Conservation (phyloP, 2,888 invertebrate genomes). For the Monopis laevigella region DNA sequence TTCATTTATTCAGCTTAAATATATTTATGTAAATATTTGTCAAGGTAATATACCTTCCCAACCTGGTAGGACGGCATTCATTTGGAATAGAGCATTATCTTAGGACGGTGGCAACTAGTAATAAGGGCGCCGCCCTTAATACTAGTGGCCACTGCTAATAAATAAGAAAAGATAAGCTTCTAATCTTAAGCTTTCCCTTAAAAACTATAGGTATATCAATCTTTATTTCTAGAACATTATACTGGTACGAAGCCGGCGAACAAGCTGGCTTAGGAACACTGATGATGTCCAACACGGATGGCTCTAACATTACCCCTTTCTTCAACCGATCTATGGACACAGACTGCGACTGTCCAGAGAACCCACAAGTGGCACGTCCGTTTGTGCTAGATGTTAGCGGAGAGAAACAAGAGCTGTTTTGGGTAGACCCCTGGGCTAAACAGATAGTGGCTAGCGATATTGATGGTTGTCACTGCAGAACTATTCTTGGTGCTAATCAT, state of each 20-base stretch:
- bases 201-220: too few relatives aligned
- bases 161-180: too few relatives aligned
- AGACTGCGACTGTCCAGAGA: conserved; percentile 73
- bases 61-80: too few relatives aligned
- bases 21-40: too few relatives aligned
- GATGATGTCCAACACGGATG: conserved; percentile 71
- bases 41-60: too few relatives aligned
- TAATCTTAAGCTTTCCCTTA: too few relatives aligned
- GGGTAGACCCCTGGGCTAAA: conserved; percentile 70
- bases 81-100: too few relatives aligned
- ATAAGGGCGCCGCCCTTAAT: too few relatives aligned
- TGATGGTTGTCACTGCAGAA: conserved; percentile 72
- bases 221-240: conserved; percentile 69
- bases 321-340: conserved; percentile 47
- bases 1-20: too few relatives aligned
- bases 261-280: conserved; percentile 68
- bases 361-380: conserved; percentile 68
- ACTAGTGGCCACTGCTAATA: too few relatives aligned
- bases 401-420: conserved; percentile 64
- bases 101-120: too few relatives aligned
- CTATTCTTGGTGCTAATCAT: conserved; percentile 62
- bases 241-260: conserved; percentile 78
- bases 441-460: conserved; percentile 72
- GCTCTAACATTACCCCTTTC: conserved; percentile 63
- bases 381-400: conserved; percentile 77